These are phyloP conservation scores for Spea bombifrons DNA, from an alignment of 2,113 vertebrate species.

Conservation along the genomic window DNA sequence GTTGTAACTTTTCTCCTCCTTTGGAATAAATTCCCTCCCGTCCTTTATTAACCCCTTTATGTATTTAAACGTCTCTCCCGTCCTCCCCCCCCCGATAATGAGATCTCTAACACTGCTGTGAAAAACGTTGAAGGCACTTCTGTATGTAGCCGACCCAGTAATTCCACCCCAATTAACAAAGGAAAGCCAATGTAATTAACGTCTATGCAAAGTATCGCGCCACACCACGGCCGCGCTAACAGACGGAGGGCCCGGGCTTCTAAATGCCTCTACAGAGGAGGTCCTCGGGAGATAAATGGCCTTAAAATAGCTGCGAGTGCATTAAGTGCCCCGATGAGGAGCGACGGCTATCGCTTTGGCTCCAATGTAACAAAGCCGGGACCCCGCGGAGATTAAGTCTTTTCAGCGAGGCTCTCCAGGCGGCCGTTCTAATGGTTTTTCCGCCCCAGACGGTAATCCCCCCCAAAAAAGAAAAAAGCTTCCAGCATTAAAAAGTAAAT, in stretches of 20 bases:
- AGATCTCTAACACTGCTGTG: no score
- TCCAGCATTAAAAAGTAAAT: background rate
- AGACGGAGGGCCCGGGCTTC: background rate
- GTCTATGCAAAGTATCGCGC: background rate
- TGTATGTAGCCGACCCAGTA: background rate
- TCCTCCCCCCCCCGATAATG: no score
- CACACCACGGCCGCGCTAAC: background rate
- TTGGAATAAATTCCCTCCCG: no score
- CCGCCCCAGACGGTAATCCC: conserved; percentile 4
- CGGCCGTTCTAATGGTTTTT: conserved; percentile 10
- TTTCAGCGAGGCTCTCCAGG: background rate
- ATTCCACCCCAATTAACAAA: conserved; percentile 21
- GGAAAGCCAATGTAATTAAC: conserved; percentile 2
- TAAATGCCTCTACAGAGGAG: background rate
- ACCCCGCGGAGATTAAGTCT: conserved; percentile 17
- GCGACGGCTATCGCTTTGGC: background rate
- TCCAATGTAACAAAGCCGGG: background rate
- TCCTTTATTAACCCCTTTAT: no score
- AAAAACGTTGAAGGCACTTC: no score
- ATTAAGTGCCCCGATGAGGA: background rate
- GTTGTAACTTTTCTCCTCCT: no score
- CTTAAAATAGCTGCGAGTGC: conserved; percentile 6
- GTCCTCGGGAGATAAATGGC: conserved; percentile 5
- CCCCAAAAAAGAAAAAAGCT: background rate
- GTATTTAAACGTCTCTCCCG: no score